Percentiles rank a stretch among this genome's conserved stretches.
Conservation (phyloP, 2,888 invertebrate genomes). For the Prenolepis imparis region DNA sequence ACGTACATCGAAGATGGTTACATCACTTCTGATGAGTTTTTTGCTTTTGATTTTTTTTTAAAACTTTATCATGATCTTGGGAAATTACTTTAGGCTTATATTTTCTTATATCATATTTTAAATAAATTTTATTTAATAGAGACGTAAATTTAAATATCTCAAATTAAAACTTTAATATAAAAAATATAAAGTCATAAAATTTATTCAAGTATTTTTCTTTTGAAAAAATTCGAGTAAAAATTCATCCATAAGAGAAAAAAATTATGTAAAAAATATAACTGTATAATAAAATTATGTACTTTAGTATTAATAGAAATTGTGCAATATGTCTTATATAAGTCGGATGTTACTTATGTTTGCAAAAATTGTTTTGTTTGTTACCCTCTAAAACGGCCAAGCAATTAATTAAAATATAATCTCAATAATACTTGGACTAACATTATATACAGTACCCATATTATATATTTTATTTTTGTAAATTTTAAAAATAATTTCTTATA, state of each 20-base stretch:
- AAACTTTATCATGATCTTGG: background rate
- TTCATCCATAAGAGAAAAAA: background rate
- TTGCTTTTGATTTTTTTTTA: no score
- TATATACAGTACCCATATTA: constrained; percentile 2
- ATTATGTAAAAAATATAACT: no score
- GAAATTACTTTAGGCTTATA: background rate
- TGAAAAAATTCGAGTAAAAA: background rate
- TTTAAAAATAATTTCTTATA: background rate
- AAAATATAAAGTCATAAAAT: background rate
- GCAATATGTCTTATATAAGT: background rate
- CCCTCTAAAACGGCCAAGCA: background rate
- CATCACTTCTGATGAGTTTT: background rate
- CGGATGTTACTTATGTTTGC: background rate
- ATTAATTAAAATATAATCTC: constrained; percentile 38
- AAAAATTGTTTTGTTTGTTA: constrained; percentile 16
- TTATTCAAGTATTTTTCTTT: background rate
- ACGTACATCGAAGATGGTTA: background rate
- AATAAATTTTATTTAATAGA: background rate
- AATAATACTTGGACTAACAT: constrained; percentile 5
- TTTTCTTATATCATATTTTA: background rate
- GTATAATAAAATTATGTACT: no score
- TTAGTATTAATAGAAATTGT: background rate
- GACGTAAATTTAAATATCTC: background rate
- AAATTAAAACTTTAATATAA: background rate
- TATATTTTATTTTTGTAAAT: background rate